These are phyloP conservation scores for Bergia puertoricense DNA, from an alignment of 92 coral and sea anemone genomes.

Conservation along the genomic window DNA sequence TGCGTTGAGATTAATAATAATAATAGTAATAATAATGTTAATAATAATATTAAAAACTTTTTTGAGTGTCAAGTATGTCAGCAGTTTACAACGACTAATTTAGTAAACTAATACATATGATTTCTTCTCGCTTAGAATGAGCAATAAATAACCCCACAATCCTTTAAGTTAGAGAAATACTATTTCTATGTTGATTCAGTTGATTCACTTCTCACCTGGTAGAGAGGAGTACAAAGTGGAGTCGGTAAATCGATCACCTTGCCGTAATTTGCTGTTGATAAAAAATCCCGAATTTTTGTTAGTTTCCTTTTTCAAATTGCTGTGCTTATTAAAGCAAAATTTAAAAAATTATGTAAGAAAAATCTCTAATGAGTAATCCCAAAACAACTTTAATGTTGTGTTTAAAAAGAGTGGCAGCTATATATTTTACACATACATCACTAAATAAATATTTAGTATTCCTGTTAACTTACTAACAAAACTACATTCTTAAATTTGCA, in stretches of 20 bases:
- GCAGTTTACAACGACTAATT: no score
- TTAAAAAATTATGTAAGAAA: no score
- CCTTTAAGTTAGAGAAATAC: neutral
- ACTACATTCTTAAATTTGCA: neutral
- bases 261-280: slow-evolving; percentile 56
- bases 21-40: no score
- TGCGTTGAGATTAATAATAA: no score
- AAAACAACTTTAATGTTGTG: neutral
- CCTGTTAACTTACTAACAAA: neutral
- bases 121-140: neutral
- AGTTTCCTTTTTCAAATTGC: no score
- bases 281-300: neutral
- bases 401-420: neutral
- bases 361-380: neutral
- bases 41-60: no score
- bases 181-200: neutral
- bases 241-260: slow-evolving; percentile 61
- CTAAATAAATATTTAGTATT: neutral
- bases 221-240: slow-evolving; percentile 30
- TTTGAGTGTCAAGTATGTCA: no score
- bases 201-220: neutral
- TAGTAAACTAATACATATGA: no score
- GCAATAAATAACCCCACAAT: neutral
- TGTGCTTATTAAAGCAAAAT: neutral
- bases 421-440: neutral